These are phyloP conservation scores for Parnassius orleans DNA, from an alignment of 2,888 invertebrate genomes.

Conservation along the genomic window DNA sequence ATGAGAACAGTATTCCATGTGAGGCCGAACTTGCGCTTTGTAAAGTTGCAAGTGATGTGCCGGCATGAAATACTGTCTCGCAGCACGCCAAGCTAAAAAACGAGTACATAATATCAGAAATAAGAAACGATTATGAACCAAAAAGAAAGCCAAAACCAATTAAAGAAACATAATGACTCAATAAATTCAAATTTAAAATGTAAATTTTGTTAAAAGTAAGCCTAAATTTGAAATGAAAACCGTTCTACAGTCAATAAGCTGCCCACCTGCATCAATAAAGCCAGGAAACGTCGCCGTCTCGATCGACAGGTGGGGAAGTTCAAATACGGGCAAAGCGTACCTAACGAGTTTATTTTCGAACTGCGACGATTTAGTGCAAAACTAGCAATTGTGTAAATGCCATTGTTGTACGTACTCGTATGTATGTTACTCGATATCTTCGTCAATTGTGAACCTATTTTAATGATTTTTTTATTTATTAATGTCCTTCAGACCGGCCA, in stretches of 20 bases:
- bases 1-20: too few relatives aligned
- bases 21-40: too few relatives aligned
- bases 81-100: too few relatives aligned
- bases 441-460: too few relatives aligned
- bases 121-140: too few relatives aligned
- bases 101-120: too few relatives aligned
- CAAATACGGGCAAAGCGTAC: conserved; percentile 7
- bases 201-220: background rate
- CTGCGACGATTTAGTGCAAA: conserved; percentile 8
- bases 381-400: background rate
- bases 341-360: conserved; percentile 8
- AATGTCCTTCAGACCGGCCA: too few relatives aligned
- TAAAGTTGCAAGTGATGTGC: too few relatives aligned
- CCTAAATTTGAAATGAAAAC: background rate
- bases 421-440: too few relatives aligned
- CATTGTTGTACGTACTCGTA: too few relatives aligned
- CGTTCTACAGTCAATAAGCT: background rate
- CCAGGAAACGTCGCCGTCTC: conserved; percentile 6
- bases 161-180: background rate
- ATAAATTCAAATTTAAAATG: background rate
- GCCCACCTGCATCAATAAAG: conserved; percentile 19
- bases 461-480: too few relatives aligned
- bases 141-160: background rate
- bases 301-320: conserved; percentile 10
- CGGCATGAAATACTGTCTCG: too few relatives aligned